Base-by-base conservation (phyloP, 2,113 vertebrate species). In the Apodemus sylvaticus region DNA sequence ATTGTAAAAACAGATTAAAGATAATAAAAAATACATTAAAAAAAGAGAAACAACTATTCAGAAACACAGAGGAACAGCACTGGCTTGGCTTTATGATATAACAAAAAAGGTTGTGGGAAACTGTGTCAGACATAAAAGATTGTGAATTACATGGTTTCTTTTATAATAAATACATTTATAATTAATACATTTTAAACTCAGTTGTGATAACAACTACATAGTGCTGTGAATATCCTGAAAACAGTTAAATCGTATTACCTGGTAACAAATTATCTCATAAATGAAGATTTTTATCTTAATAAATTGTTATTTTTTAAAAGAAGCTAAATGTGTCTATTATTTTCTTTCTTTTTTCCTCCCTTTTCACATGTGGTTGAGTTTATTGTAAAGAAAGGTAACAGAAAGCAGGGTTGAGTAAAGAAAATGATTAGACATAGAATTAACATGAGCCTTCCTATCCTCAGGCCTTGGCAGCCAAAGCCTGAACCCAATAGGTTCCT, bases 401-500 rank as follows among this genome's bases (percentile, higher is more conserved):
- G 42, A 55, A 95, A 87, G 70, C 36, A 51, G 19, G 26, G 16
- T 2, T 73, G 29, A 26, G 19, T 68, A 51, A 68, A 86, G 16
- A 45, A 83, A 82, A 85, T 17, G 20, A 12, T 82, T 39, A 17
- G 5, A 87, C 48, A 85, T 60, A 92, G 62, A 70, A 66, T 10
- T n/a, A 36, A 8, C 62, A 7, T 42, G n/a, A 36, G 36, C 53
- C n/a, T 83, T 39, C n/a, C 24, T 26, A 39, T 42, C n/a, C 11
- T 60, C 10, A 48, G 36, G 64, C 11, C 95, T 98, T 96, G 99
- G 96, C 98, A 99, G 73, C 99, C 99, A 1, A 97, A 94, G 99
- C 99, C 99, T 0, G 99, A 99, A 92, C 99, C 99, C 0, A 88
- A 70, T 8, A 99, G 98, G 95, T 97, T 83, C 51, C 98, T 98